Base-by-base conservation (phyloP, 2,888 invertebrate genomes). In the Crossocerus cetratus region DNA sequence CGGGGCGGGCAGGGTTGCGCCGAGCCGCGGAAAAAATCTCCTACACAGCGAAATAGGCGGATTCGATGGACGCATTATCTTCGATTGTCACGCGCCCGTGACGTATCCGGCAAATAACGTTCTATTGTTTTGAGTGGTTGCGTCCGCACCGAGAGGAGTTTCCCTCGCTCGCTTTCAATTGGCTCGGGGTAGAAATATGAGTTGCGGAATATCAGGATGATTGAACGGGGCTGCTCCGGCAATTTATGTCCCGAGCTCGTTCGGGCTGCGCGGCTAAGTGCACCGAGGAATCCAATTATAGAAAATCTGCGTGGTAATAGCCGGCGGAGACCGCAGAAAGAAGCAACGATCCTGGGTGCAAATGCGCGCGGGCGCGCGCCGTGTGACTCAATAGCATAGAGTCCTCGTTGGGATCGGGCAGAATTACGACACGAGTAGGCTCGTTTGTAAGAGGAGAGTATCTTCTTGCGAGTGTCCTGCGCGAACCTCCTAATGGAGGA, bases 401-500 rank as follows among this genome's bases (percentile, higher is more conserved):
- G 56, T 72, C 56, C 49, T 49, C 49, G 8, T 3, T 4, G 43
- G 56, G 59, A 72, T 63, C 69, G 59, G 60, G 57, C 60, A 72
- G 80, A 80, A 78, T 78, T 80, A 80, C 73, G 66, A 65, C 55
- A 56, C 54, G 21, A 65, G 53, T 44, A 32, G 45, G 54, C 72
- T 73, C 72, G 80, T 80, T 72, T 67, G 64, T 74, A 76, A 76
- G 63, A 58, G 66, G 53, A 63, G 69, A 60, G 70, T 21, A 32
- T 32, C 32, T 32, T 61, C 57, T 67, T 58, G 62, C 72, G 45
- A 74, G 60, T 69, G 67, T 73, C 62, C 55, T 59, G 54, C 44
- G 55, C 55, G 18, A 44, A 49, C 72, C 44, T 63, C 64, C 74
- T 80, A 80, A 80, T 80, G 77, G 77, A 80, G 62, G 68, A 62